These are phyloP conservation scores for Drosophila histrio DNA, from an alignment of 2,888 invertebrate genomes.

Conservation along the genomic window DNA sequence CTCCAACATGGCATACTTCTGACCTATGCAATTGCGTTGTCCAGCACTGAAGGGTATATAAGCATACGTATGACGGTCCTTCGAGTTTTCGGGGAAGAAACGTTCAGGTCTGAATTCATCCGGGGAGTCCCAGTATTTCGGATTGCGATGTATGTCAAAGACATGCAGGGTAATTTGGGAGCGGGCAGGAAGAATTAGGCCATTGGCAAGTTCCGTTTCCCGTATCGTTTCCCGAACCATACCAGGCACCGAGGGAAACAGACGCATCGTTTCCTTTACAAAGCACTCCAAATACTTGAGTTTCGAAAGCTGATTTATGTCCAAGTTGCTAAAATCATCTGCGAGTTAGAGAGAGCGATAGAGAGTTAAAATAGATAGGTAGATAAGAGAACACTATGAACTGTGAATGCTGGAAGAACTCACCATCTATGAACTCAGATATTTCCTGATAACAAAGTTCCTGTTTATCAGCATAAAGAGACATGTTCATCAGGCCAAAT, in stretches of 20 bases:
- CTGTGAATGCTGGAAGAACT: neutral
- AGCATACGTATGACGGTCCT: slow-evolving; percentile 73
- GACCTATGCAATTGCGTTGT: slow-evolving; percentile 82
- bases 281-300: slow-evolving; percentile 68
- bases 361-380: neutral
- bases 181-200: slow-evolving; percentile 69
- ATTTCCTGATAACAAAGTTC: slow-evolving; percentile 74
- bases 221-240: slow-evolving; percentile 85
- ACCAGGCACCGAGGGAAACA: slow-evolving; percentile 88
- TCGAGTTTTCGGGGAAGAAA: slow-evolving; percentile 85
- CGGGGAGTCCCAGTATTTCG: slow-evolving; percentile 71
- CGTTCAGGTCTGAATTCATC: slow-evolving; percentile 79
- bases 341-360: neutral
- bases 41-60: slow-evolving; percentile 83
- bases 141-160: slow-evolving; percentile 75
- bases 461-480: slow-evolving; percentile 68
- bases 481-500: slow-evolving; percentile 75
- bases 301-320: slow-evolving; percentile 48
- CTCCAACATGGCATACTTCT: slow-evolving; percentile 79
- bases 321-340: slow-evolving; percentile 63
- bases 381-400: neutral
- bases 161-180: slow-evolving; percentile 67
- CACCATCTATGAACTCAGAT: slow-evolving; percentile 65
- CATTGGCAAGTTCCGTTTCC: slow-evolving; percentile 66
- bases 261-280: slow-evolving; percentile 78